Conservation (phyloP, 2,113 vertebrate genomes). For the Toxotes chatareus region DNA sequence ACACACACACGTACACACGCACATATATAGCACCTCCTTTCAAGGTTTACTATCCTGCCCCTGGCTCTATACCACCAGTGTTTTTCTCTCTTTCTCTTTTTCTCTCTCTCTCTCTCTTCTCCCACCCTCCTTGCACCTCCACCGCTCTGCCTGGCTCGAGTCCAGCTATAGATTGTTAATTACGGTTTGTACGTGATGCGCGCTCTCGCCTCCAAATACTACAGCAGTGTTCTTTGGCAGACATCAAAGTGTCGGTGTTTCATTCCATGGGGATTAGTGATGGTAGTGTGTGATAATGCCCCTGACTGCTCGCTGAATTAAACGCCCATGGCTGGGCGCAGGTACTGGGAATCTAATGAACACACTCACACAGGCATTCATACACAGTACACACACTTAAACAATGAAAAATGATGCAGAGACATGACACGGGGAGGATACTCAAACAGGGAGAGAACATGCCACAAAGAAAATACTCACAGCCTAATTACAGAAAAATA, state of each 20-base stretch:
- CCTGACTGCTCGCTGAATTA: constrained; percentile 69
- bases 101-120: constrained; percentile 21
- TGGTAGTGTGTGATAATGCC: constrained; percentile 77
- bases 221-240: constrained; percentile 70
- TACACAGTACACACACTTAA: not conserved
- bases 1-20: constrained; percentile 8
- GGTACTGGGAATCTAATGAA: constrained; percentile 72
- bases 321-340: constrained; percentile 76
- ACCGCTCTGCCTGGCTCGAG: constrained; percentile 67
- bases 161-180: constrained; percentile 84
- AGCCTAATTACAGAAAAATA: constrained; percentile 25
- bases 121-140: constrained; percentile 50
- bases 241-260: constrained; percentile 81
- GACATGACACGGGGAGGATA: constrained; percentile 6
- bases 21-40: constrained; percentile 33
- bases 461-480: constrained; percentile 7
- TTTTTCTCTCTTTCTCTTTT: constrained; percentile 38
- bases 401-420: constrained; percentile 11
- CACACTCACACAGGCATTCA: constrained; percentile 29
- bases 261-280: constrained; percentile 81
- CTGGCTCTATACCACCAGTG: constrained; percentile 54
- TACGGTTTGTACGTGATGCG: constrained; percentile 70
- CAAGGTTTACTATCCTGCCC: constrained; percentile 46
- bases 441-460: constrained; percentile 7
- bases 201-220: constrained; percentile 71